phyloP scores from a whole-genome alignment of 2,888 invertebrate species.

The Desoria tigrina region DNA sequence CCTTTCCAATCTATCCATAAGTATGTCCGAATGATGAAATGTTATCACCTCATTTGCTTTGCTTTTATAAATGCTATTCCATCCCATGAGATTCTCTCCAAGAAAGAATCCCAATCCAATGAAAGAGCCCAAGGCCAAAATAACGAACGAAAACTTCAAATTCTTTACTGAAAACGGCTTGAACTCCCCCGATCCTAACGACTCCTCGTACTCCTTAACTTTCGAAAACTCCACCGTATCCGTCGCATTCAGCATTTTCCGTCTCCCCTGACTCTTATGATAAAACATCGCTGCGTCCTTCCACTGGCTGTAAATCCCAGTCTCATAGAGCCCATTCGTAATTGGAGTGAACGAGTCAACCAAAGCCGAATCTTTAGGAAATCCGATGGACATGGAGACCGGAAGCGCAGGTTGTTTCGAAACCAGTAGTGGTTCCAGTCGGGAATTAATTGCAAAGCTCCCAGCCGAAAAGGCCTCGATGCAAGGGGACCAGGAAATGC shows the following conservation, averaged over 20 bases:
- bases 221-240: not conserved
- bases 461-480: not conserved
- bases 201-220: conserved; percentile 5
- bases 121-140: not conserved
- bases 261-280: not conserved
- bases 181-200: not conserved
- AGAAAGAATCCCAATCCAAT: too few relatives aligned
- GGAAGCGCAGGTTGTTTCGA: conserved; percentile 30
- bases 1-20: too few relatives aligned
- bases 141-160: conserved; percentile 13
- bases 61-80: too few relatives aligned
- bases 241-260: not conserved
- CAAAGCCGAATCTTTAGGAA: conserved; percentile 37
- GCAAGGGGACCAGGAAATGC: conserved; percentile 12
- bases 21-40: too few relatives aligned
- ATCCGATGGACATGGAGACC: conserved; percentile 37
- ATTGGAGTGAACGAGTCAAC: conserved; percentile 34
- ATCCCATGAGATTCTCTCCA: too few relatives aligned
- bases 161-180: conserved; percentile 9
- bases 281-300: not conserved
- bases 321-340: conserved; percentile 21
- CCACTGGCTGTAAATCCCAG: conserved; percentile 26
- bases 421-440: conserved; percentile 21
- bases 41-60: too few relatives aligned
- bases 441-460: conserved; percentile 26